Conservation (phyloP, 1,140 invertebrate species). For the Aphis craccivora region DNA sequence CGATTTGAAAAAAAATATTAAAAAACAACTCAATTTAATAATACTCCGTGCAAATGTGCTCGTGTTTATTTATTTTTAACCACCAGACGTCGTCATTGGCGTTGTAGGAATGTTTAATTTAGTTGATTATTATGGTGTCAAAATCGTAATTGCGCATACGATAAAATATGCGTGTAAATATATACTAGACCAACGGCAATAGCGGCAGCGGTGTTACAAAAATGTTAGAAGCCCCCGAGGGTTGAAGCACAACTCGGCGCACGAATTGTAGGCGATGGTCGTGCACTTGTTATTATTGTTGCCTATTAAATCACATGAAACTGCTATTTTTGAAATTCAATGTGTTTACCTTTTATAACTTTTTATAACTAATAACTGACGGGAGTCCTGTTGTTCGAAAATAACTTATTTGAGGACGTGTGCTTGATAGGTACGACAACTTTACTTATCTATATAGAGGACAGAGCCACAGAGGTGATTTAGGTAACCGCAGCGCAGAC, state of each 20-base stretch:
- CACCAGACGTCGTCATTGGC: not conserved
- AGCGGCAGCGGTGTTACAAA: not conserved
- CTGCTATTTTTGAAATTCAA: not conserved
- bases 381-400: not conserved
- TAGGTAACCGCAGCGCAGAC: not conserved
- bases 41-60: not conserved
- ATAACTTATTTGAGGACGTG: not conserved
- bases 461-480: no score
- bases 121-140: constrained; percentile 15
- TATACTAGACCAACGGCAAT: not conserved
- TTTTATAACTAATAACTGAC: not conserved
- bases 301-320: not conserved
- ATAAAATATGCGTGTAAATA: not conserved
- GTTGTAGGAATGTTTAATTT: not conserved
- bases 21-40: not conserved
- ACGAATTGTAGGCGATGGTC: not conserved
- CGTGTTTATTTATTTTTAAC: not conserved
- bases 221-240: not conserved
- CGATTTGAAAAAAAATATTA: not conserved
- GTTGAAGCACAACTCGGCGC: not conserved
- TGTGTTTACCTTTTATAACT: not conserved
- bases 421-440: not conserved
- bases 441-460: no score
- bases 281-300: not conserved
- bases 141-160: not conserved